Evolutionary conservation across 2,113 vertebrate genomes (phyloP).

Genomic region (Cololabis saira): DNA sequence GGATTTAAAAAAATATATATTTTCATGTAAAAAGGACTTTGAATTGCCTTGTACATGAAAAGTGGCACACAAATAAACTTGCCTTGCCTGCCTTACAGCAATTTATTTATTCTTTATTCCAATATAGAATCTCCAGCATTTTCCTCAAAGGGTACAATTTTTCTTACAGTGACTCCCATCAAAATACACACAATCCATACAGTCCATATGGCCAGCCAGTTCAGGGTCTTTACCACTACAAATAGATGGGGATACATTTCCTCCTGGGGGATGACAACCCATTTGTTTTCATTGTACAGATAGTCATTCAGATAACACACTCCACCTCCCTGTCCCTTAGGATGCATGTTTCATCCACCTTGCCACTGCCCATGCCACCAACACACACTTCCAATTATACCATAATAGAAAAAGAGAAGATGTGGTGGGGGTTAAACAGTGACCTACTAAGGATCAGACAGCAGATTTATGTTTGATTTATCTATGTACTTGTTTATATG

Average conservation of each 20-base stretch:
- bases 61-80: too few relatives aligned
- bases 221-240: conserved; percentile 63
- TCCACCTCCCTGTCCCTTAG: conserved; percentile 33
- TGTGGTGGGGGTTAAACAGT: conserved; percentile 49
- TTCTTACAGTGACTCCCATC: neutral
- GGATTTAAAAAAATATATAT: too few relatives aligned
- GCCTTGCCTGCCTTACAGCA: too few relatives aligned
- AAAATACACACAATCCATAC: conserved; percentile 6
- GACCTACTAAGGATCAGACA: conserved; percentile 74
- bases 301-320: conserved; percentile 60
- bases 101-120: too few relatives aligned
- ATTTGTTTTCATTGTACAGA: conserved; percentile 83
- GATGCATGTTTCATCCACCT: conserved; percentile 48
- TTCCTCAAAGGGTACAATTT: neutral
- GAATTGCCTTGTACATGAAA: too few relatives aligned
- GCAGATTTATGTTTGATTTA: conserved; percentile 72
- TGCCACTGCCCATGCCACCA: conserved; percentile 19
- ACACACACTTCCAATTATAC: conserved; percentile 69
- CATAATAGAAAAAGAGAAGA: conserved; percentile 55
- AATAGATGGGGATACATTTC: conserved; percentile 76
- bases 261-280: conserved; percentile 72
- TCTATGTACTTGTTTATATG: conserved; percentile 48
- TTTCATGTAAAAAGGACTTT: too few relatives aligned
- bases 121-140: neutral
- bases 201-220: conserved; percentile 1